Percentiles rank a stretch among this genome's conserved stretches.
Conservation (phyloP, 2,113 vertebrate genomes). For the Chamaetylas fuelleborni region DNA sequence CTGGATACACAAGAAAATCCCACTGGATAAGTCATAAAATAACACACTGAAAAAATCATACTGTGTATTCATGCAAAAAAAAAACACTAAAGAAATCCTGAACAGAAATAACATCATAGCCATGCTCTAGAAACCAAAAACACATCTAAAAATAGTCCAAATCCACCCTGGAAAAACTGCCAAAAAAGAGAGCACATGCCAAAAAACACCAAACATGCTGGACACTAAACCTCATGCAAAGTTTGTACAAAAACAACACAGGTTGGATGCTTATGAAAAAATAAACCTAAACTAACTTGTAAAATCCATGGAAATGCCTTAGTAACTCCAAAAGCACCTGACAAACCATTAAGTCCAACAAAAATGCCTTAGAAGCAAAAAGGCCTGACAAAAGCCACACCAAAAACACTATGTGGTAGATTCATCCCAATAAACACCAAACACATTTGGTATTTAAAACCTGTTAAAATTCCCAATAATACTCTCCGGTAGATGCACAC, state of each 20-base stretch:
- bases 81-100: neutral
- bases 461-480: neutral
- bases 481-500: neutral
- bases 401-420: neutral
- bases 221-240: neutral
- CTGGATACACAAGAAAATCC: too few relatives aligned
- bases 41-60: neutral
- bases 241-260: neutral
- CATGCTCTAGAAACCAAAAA: neutral
- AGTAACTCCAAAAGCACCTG: neutral
- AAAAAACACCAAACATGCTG: neutral
- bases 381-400: neutral
- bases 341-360: neutral
- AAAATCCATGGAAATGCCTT: neutral
- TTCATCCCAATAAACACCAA: neutral
- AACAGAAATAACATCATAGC: neutral
- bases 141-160: neutral
- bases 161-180: neutral
- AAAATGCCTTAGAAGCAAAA: neutral
- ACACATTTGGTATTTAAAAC: neutral
- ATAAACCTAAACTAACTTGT: neutral
- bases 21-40: neutral
- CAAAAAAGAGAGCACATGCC: neutral
- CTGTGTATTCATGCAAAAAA: accelerated
- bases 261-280: neutral